These are phyloP conservation scores for Microtus pennsylvanicus DNA, from an alignment of 2,113 vertebrate genomes.

Conservation along the genomic window DNA sequence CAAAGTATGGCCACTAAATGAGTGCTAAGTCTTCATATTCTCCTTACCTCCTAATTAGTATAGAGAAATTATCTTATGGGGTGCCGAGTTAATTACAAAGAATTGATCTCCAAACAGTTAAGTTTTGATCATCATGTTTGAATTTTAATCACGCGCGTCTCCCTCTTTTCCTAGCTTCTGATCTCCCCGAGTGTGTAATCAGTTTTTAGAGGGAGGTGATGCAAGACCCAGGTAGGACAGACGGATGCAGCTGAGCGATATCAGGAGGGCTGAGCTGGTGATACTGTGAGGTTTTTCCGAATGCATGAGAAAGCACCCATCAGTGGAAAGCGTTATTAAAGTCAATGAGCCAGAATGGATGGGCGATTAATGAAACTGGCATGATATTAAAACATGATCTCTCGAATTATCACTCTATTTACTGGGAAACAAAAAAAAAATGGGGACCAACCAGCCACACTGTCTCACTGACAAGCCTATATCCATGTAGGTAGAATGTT, in stretches of 20 bases:
- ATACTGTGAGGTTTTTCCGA: not conserved
- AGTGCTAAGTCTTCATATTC: slow-evolving; percentile 39
- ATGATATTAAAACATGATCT: slow-evolving; percentile 23
- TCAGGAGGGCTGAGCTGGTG: not conserved
- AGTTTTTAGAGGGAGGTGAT: not conserved
- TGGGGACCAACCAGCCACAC: not conserved
- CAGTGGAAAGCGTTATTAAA: slow-evolving; percentile 52
- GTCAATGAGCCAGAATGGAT: slow-evolving; percentile 12
- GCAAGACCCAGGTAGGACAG: not conserved
- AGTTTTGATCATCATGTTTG: slow-evolving; percentile 54
- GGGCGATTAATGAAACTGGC: slow-evolving; percentile 17
- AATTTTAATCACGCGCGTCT: slow-evolving; percentile 60
- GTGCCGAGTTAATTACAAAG: slow-evolving; percentile 69
- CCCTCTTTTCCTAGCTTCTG: slow-evolving; percentile 55
- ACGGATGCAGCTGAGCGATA: not conserved
- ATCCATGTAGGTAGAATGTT: not conserved
- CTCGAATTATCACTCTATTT: slow-evolving; percentile 37
- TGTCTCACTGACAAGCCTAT: not conserved
- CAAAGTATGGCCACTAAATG: slow-evolving; percentile 58
- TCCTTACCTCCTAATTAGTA: slow-evolving; percentile 71
- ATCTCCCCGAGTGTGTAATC: slow-evolving; percentile 41
- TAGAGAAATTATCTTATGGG: slow-evolving; percentile 58
- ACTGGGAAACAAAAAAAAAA: slow-evolving; percentile 59
- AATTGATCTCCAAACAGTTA: slow-evolving; percentile 58
- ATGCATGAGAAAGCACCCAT: slow-evolving; percentile 1